Base-by-base conservation (phyloP, 2,888 invertebrate genomes). In the Phengaris alcon region DNA sequence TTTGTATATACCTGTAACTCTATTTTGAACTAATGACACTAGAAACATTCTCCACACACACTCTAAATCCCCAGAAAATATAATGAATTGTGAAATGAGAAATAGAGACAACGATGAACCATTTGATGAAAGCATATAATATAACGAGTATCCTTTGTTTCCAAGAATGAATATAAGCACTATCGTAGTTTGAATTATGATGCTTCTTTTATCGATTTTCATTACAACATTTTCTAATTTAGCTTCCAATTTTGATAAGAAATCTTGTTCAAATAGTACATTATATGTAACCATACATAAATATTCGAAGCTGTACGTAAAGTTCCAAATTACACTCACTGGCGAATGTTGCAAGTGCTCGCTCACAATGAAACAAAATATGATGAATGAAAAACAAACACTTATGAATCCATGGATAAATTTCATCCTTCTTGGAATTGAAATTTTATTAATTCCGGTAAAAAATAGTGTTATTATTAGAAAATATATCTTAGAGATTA, bases 261-360 rank as follows among this genome's bases (percentile, higher is more conserved):
- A 35, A 64, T 64, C 64, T 35, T 35, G 64, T 64, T 22, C n/a
- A 15, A 9, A 48, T n/a, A 15, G 1, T 7, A 69, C 51, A 51
- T 69, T 69, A 8, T 9, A 51, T 51, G 15, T 15, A n/a, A 69
- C 69, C n/a, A 48, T 48, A 51, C n/a, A 69, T 9, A 51, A 15
- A 9, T 69, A 69, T 51, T 69, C 69, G 2, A 48, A 51, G n/a
- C 69, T 69, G 15, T 69, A 69, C 15, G 69, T 15, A 8, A 69
- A 69, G 15, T 69, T 69, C 69, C 69, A 69, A 48, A 69, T n/a
- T 2, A 69, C 3, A 10, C 0, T 15, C 51, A 15, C 9, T 9
- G 12, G 2, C 3, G 69, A n/a, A 15, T 70, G 46, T 6, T 51
- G 5, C 2, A 48, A 70, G 10, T 70, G 69, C n/a, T 70, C 69